These are phyloP conservation scores for Jaculus jaculus DNA, from an alignment of 2,113 vertebrate species.

Conservation along the genomic window DNA sequence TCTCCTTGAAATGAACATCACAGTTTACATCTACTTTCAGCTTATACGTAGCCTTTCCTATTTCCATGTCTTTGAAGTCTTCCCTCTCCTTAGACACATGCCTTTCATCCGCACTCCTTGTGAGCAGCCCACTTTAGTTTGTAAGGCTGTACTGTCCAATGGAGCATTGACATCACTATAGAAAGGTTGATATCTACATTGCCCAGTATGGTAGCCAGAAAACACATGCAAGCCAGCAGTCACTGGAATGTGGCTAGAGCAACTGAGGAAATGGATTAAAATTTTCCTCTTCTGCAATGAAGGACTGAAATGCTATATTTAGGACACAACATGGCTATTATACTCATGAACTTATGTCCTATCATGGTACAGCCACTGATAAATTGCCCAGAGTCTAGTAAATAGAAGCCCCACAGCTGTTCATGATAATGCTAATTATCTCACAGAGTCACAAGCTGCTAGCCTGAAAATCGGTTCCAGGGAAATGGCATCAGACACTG, in stretches of 20 bases:
- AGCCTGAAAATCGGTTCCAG: too few relatives aligned
- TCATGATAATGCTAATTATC: too few relatives aligned
- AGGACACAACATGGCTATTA: too few relatives aligned
- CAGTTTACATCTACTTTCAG: not conserved
- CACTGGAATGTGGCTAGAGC: too few relatives aligned
- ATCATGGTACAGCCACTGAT: too few relatives aligned
- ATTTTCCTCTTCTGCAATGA: too few relatives aligned
- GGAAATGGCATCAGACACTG: too few relatives aligned
- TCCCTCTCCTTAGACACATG: not conserved
- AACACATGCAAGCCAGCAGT: not conserved
- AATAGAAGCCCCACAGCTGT: too few relatives aligned
- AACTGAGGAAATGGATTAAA: not conserved
- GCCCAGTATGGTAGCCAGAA: not conserved
- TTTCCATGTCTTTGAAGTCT: not conserved
- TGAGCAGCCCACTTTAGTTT: rapidly evolving
- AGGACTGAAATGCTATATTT: too few relatives aligned
- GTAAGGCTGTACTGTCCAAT: not conserved
- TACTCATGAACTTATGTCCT: too few relatives aligned
- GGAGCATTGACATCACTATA: not conserved
- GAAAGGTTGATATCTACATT: rapidly evolving
- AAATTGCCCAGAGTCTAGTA: too few relatives aligned
- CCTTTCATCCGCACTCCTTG: not conserved
- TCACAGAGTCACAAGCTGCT: too few relatives aligned
- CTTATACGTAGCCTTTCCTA: not conserved
- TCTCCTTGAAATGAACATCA: not conserved